Evolutionary conservation across 1,140 invertebrate species (phyloP), one percentile per base, ranked within the genome.

Genomic region (Geopemphigus sp.): DNA sequence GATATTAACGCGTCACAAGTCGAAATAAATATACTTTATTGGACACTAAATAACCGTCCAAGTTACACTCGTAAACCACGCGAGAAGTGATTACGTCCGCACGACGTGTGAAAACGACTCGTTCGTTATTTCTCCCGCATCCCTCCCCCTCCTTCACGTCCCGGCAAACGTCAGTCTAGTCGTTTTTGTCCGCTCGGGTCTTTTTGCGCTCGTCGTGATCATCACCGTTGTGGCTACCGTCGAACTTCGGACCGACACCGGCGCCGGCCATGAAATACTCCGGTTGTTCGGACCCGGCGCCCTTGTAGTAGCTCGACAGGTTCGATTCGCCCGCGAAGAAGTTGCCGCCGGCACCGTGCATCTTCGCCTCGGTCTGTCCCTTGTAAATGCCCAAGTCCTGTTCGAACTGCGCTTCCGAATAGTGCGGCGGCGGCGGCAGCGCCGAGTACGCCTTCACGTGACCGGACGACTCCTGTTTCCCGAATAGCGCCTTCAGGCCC

Each of bases 401-500:
- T 50, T 78, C 74, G 74, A 45, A 78, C 39, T 63, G 74, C 3
- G 32, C 22, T 12, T 61, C 74, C 8, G 39, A 6, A 15, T 24
- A 59, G 56, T 76, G 73, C 2, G 53, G 11, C 11, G 56, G 0
- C 6, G 73, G 11, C 11, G 56, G 0, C 6, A 56, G 73, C 12
- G 72, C 53, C 5, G 72, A 0, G 39, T 61, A 78, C 10, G 74
- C 45, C 17, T 78, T 78, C 12, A 61, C 14, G 39, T 53, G 57
- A 6, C 57, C 57, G 3, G 17, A 10, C 14, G 3, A 0, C 24
- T 63, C 74, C 1, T 78, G 74, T 26, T 78, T 63, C 14, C 57
- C 0, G 56, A 78, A 78, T 22, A 78, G 57, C 15, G 45, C 1
- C 57, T 78, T 78, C 19, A 78, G 45, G 4, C 74, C 86, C 17